phyloP scores from a whole-genome alignment of 2,888 invertebrate genomes.

The Timema cristinae region DNA sequence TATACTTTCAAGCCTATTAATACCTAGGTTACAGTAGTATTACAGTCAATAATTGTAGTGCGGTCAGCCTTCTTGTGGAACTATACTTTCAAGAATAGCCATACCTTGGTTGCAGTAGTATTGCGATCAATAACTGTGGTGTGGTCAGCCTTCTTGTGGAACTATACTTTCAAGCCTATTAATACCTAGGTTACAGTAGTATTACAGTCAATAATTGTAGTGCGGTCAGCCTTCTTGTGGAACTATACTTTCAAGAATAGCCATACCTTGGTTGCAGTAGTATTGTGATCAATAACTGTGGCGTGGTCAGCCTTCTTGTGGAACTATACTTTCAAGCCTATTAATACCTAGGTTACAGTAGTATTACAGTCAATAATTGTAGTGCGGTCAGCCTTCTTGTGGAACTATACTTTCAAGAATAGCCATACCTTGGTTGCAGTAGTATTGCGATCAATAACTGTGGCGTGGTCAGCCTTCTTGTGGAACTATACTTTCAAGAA shows the following conservation, averaged over 20 bases:
- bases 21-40: constrained; percentile 67
- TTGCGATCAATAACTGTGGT: constrained; percentile 72
- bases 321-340: no score
- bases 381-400: constrained; percentile 80
- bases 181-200: constrained; percentile 63
- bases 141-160: constrained; percentile 84
- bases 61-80: constrained; percentile 88
- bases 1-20: constrained; percentile 56
- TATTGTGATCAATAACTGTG: constrained; percentile 71
- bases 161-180: constrained; percentile 61
- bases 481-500: constrained; percentile 72
- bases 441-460: constrained; percentile 71
- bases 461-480: constrained; percentile 79
- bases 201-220: constrained; percentile 71
- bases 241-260: constrained; percentile 65
- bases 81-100: no score
- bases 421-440: constrained; percentile 58
- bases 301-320: constrained; percentile 84
- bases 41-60: constrained; percentile 69
- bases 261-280: constrained; percentile 61
- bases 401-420: constrained; percentile 69
- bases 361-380: constrained; percentile 74
- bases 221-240: constrained; percentile 81
- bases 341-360: constrained; percentile 62
- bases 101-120: constrained; percentile 70